Evolutionary conservation across 2,113 vertebrate species (phyloP).

Genomic region (pig (Sus scrofa)): DNA sequence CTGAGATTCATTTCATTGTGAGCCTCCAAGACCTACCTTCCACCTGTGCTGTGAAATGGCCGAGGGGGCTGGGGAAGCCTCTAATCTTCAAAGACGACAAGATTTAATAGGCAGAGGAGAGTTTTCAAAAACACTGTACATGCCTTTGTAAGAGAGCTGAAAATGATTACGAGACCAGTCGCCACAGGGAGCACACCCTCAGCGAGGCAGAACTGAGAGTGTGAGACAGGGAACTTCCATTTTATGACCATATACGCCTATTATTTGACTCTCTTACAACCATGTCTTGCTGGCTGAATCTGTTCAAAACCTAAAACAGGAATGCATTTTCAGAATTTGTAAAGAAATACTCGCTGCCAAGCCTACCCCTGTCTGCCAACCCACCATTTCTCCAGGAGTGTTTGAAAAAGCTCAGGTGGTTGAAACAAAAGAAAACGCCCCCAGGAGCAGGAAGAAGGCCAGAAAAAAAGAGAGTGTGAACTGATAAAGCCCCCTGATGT

Average conservation of each 20-base stretch:
- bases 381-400: not conserved
- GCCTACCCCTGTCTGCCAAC: not conserved
- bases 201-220: not conserved
- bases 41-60: not conserved
- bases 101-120: not conserved
- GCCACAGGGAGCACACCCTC: not conserved
- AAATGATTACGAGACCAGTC: not conserved
- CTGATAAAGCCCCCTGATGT: not conserved
- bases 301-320: not conserved
- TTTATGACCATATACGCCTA: not conserved
- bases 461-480: not conserved
- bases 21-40: not conserved
- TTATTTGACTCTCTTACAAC: not conserved
- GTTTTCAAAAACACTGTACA: not conserved
- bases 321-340: conserved; percentile 32
- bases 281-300: not conserved
- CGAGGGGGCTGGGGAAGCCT: not conserved
- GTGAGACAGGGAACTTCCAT: not conserved
- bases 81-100: not conserved
- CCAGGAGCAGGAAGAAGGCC: not conserved
- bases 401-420: not conserved
- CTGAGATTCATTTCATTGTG: not conserved
- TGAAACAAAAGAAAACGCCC: not conserved
- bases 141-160: not conserved
- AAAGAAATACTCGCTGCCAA: not conserved